These are phyloP conservation scores for Echinops telfairi DNA, from an alignment of 2,113 vertebrate genomes.

Conservation along the genomic window DNA sequence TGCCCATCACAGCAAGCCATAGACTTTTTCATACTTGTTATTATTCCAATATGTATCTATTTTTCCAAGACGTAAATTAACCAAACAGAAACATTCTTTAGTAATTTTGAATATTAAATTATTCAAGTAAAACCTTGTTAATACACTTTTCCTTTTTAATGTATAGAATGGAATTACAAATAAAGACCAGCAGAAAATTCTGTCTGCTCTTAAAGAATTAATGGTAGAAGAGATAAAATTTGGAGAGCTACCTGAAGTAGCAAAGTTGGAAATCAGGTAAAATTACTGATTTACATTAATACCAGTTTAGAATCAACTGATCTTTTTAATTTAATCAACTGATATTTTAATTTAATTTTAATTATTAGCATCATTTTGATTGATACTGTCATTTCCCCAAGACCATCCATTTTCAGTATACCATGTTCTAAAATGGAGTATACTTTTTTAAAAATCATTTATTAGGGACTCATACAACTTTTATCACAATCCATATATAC, in stretches of 20 bases:
- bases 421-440: neutral
- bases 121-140: constrained; percentile 37
- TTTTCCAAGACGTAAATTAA: constrained; percentile 47
- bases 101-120: constrained; percentile 53
- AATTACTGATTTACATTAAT: constrained; percentile 45
- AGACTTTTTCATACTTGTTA: constrained; percentile 39
- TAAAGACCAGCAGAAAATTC: constrained; percentile 91
- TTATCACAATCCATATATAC: no score
- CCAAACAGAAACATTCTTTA: constrained; percentile 42
- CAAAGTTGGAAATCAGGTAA: constrained; percentile 91
- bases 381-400: constrained; percentile 30
- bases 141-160: constrained; percentile 64
- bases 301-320: constrained; percentile 28
- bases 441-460: neutral
- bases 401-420: constrained; percentile 30
- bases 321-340: no score
- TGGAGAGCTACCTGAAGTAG: constrained; percentile 86
- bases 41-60: constrained; percentile 6
- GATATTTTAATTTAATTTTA: constrained; percentile 59
- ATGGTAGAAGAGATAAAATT: constrained; percentile 90
- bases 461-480: no score
- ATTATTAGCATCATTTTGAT: constrained; percentile 58
- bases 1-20: constrained; percentile 15
- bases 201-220: constrained; percentile 90
- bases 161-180: constrained; percentile 92